Evolutionary conservation across 2,797 vertebrate genomes (phyloP).

Genomic region (Psittacula echo): DNA sequence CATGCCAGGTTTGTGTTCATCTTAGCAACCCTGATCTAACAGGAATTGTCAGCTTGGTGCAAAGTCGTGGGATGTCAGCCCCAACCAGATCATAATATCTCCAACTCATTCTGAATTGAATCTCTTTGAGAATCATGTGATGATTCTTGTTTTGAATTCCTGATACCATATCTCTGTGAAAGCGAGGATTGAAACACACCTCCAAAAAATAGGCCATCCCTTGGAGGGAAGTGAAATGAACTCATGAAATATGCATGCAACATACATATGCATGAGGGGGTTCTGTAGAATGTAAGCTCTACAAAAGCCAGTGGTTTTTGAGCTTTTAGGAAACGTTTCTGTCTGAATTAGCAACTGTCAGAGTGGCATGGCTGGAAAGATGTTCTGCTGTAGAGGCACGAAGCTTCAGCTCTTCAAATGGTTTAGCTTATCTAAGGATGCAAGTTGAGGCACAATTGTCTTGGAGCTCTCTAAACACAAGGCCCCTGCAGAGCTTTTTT

Average conservation of each 20-base stretch:
- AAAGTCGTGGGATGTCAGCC: neutral
- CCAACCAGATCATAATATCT: neutral
- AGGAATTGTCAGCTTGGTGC: conserved; percentile 33
- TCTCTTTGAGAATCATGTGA: neutral
- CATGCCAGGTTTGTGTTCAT: neutral
- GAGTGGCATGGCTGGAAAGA: neutral
- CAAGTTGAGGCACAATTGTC: neutral
- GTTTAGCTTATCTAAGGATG: neutral
- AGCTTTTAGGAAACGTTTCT: conserved; percentile 34
- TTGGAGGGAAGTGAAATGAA: neutral
- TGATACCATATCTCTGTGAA: neutral
- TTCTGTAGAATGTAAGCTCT: conserved; percentile 16
- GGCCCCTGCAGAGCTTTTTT: neutral
- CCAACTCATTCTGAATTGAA: neutral
- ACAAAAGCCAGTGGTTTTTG: neutral
- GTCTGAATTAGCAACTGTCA: conserved; percentile 32
- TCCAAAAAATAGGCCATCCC: conserved; percentile 13
- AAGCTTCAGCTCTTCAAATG: conserved; percentile 16
- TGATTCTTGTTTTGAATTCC: neutral
- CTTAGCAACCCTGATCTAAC: neutral
- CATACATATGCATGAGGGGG: conserved; percentile 34
- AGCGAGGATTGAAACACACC: neutral
- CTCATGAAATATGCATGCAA: neutral
- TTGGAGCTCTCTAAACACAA: neutral
- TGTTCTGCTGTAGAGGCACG: neutral